Conservation (phyloP, 2,113 vertebrate species). For the Macrotus californicus region DNA sequence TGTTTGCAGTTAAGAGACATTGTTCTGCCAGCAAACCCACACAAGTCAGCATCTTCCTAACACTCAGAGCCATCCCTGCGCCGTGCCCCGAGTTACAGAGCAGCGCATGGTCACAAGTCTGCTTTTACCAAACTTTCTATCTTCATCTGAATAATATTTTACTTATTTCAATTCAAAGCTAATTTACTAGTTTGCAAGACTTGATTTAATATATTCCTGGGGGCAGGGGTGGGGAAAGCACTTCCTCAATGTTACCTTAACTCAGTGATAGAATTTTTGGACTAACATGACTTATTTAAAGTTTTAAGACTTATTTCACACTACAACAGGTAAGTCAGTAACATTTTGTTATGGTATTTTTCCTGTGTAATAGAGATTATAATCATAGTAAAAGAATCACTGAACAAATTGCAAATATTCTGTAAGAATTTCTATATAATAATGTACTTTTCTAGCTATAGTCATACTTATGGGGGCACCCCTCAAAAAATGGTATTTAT, state of each 20-base stretch:
- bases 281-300: conserved; percentile 23
- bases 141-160: not conserved
- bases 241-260: not conserved
- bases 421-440: not conserved
- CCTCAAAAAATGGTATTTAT: too few species aligned
- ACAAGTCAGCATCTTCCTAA: not conserved
- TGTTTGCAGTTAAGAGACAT: not conserved
- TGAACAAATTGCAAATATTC: not conserved
- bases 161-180: not conserved
- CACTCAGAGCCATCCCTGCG: not conserved
- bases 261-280: not conserved
- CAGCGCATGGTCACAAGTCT: not conserved
- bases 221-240: too few species aligned
- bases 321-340: not conserved
- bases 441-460: not conserved
- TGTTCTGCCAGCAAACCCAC: not conserved
- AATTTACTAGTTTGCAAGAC: not conserved
- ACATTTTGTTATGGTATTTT: not conserved
- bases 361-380: not conserved
- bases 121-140: not conserved
- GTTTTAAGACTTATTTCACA: conserved; percentile 33
- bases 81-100: not conserved
- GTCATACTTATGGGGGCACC: not conserved
- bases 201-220: not conserved
- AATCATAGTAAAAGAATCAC: not conserved